Base-by-base conservation (phyloP, 1,140 invertebrate species). In the Lepidurus couesii region DNA sequence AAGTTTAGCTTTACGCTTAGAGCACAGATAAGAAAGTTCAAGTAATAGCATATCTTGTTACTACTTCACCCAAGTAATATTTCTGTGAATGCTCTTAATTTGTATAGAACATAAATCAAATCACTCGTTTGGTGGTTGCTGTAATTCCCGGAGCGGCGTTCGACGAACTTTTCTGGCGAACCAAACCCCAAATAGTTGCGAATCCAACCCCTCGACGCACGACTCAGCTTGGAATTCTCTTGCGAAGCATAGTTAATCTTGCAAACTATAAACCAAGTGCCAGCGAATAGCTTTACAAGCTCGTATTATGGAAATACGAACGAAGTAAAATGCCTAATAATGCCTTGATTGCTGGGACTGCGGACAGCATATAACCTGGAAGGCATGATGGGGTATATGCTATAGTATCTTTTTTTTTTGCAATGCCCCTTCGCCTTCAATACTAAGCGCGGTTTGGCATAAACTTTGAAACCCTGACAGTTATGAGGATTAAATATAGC, bases 401-500 rank as follows among this genome's bases (percentile, higher is more conserved):
- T 34, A 34, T 34, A 34, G 3, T 34, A 34, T 34, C 26, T 1
- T 34, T 34, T 34, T 34, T 34, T 34, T 34, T 21, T 65, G 21
- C 21, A 65, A 65, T n/a, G 53, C 9, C 53, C 21, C 13, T 65
- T 21, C 34, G 21, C 53, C 53, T 65, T 65, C 53, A 65, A 65
- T 65, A 65, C 21, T 13, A 65, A 65, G 21, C 16, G 53, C 53
- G 16, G 6, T 65, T 65, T 65, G 13, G 13, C 53, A 16, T 65
- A 13, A 65, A 65, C 6, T 65, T n/a, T 0, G 53, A 16, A 65
- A 21, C 53, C 6, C 13, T 65, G 53, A 65, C 53, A 65, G 53
- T 65, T 65, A 65, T 65, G 53, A 65, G 53, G 53, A 65, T 65
- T 65, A 65, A 65, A 65, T 21, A 65, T 65, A 65, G 53, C 53